Base-by-base conservation (phyloP, 2,797 vertebrate species). In the Muscicapa striata region DNA sequence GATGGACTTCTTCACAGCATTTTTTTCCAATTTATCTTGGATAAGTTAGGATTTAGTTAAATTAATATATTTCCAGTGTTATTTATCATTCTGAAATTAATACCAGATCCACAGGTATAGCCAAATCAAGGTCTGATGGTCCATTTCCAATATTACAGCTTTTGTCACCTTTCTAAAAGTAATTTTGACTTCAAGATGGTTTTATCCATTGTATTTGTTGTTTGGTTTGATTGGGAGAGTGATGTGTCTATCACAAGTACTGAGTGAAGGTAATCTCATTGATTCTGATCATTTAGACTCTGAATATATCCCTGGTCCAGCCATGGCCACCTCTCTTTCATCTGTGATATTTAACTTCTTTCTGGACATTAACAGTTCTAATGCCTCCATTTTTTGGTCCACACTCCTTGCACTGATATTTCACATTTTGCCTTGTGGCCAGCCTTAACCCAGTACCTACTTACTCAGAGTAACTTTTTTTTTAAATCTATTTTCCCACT, bases 51-150 rank as follows among this genome's bases (percentile, higher is more conserved):
- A 48, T 74, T 49, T 87, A 46, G 30, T 40, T 85, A 72, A 93
- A 87, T 73, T 77, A 87, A 79, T 46, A 32, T 4, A 76, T 77
- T 87, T 76, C 34, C 36, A 41, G 24, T 40, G 32, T 2, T 75
- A 61, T 57, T 91, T 77, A 36, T 38, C 38, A 41, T 79, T 77
- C 19, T 74, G 63, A 92, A 94, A 76, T 76, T 32, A 80, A 45
- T 57, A 63, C 4, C 4, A 4, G 62, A 76, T 9, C 15, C 27
- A 62, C 22, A 79, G 36, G 5, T 51, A 75, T 7, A 23, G 67
- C 15, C 30, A 82, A 41, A 89, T 76, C 6, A 16, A 85, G 12
- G 22, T 22, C 29, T 51, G 22, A 36, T 32, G 8, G 29, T 48
- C 8, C 29, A 22, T 9, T 76, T 63, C 3, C 22, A 81, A 22